A percentile compares a stretch with the other conserved stretches of the same genome.
Conservation (phyloP, 2,797 vertebrate genomes). For the Poeciliopsis turneri region DNA sequence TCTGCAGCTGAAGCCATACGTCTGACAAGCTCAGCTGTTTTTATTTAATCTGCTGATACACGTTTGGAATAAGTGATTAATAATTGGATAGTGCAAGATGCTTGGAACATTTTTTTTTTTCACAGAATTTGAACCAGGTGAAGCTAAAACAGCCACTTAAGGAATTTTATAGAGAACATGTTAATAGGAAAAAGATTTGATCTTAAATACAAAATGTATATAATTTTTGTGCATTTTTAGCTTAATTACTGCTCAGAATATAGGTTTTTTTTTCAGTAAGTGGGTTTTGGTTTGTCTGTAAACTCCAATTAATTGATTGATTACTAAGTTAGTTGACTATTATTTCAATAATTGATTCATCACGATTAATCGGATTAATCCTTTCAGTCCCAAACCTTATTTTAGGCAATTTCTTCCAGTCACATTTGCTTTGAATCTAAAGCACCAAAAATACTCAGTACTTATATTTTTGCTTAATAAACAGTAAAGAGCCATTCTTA, state of each 20-base stretch:
- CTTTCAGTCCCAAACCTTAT: neutral
- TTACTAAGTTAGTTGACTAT: neutral
- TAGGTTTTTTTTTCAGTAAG: neutral
- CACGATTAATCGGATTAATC: neutral
- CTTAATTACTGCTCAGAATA: neutral
- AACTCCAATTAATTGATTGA: neutral
- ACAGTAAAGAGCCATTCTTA: conserved; percentile 24
- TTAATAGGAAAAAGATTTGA: no score
- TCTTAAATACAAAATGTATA: neutral
- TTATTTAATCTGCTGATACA: neutral
- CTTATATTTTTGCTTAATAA: neutral
- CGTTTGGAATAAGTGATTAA: no score
- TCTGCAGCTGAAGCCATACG: neutral
- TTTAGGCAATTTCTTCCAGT: neutral
- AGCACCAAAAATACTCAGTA: neutral
- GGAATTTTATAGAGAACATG: no score
- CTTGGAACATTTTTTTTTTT: no score
- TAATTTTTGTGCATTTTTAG: neutral
- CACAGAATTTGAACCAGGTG: no score
- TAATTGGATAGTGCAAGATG: no score
- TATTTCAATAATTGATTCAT: neutral
- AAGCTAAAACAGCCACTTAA: no score
- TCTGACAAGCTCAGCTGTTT: no score
- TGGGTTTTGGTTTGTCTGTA: neutral
- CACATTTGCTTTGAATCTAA: neutral